Conservation (phyloP, 2,888 invertebrate genomes). For the Pasiphila rectangulata region DNA sequence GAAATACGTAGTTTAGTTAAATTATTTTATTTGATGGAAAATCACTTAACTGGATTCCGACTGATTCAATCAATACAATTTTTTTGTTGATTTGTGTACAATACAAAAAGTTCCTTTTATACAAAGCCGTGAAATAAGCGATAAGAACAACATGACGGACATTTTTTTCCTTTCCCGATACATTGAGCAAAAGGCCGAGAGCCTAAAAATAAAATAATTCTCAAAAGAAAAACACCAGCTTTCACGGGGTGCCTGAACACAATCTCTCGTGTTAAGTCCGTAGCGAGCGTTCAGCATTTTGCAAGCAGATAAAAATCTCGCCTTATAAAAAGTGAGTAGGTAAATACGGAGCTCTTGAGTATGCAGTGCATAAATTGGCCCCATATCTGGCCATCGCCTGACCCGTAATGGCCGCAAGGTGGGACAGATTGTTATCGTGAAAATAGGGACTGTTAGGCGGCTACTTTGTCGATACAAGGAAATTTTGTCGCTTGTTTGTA, state of each 20-base stretch:
- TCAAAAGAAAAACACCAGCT: constrained; percentile 30
- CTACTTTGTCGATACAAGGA: constrained; percentile 70
- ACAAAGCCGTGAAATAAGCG: constrained; percentile 11
- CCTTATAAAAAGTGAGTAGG: constrained; percentile 62
- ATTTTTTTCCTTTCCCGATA: constrained; percentile 14
- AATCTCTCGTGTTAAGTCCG: constrained; percentile 31
- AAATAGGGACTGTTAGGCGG: constrained; percentile 62
- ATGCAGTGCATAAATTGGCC: constrained; percentile 74
- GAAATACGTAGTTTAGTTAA: not conserved
- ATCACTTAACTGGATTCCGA: too few species aligned
- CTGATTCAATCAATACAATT: too few species aligned
- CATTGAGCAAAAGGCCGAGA: constrained; percentile 13
- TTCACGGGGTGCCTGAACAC: constrained; percentile 28
- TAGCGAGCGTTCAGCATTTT: constrained; percentile 41
- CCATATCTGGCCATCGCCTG: constrained; percentile 72
- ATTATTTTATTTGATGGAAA: not conserved
- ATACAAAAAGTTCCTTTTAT: not conserved
- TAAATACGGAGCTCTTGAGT: constrained; percentile 63
- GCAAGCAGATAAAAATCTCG: constrained; percentile 59
- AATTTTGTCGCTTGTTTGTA: constrained; percentile 65
- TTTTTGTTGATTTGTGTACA: not conserved
- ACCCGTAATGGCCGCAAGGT: constrained; percentile 73
- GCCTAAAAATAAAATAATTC: constrained; percentile 21
- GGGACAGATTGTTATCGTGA: constrained; percentile 73
- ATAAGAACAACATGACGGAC: constrained; percentile 21